Evolutionary conservation across 2,113 vertebrate genomes (phyloP), one percentile per base, ranked within the genome.

Genomic region (Lampris incognitus): DNA sequence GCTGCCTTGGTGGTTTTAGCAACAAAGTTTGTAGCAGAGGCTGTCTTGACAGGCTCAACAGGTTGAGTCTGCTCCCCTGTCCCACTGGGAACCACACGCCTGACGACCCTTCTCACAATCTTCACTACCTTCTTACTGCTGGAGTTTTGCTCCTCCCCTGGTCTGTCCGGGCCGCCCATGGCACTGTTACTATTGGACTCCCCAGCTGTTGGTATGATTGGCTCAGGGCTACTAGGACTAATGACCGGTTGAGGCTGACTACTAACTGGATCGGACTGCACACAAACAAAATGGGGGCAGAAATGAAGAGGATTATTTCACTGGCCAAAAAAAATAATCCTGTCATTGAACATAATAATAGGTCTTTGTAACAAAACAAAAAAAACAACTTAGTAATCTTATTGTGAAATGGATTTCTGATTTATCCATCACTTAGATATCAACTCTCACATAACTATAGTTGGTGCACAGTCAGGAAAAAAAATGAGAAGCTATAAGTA

Each of bases 71-170:
- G 83, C 55, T 89, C 89, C 70, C 94, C 95, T 51, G 94, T 73
- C 8, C 54, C 93, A 0, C 92, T 89, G 0, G 96, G 95, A 61
- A 94, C 89, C 8, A 95, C 95, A 41, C 93, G 96, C 72, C 94
- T 92, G 0, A 96, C 95, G 60, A 95, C 95, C 89, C 95, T 96
- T 56, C 94, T 94, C 39, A 96, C 92, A 39, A 95, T 92, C 41
- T 91, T 93, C 4, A 95, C 93, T 84, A 96, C 95, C 74, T 87
- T 96, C 78, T 94, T 96, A 58, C 84, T 89, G 8, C 92, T 87
- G 42, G 93, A 81, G 61, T 90, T 92, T 72, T 92, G 94, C 38
- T 93, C 93, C 0, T 85, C 88, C 2, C 63, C 77, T 10, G 86
- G 68, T 37, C 62, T 9, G 56, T 90, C 87, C 3, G 64, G 81